These are phyloP conservation scores for Lasioglossum malachurum DNA, from an alignment of 2,888 invertebrate genomes.

Conservation along the genomic window DNA sequence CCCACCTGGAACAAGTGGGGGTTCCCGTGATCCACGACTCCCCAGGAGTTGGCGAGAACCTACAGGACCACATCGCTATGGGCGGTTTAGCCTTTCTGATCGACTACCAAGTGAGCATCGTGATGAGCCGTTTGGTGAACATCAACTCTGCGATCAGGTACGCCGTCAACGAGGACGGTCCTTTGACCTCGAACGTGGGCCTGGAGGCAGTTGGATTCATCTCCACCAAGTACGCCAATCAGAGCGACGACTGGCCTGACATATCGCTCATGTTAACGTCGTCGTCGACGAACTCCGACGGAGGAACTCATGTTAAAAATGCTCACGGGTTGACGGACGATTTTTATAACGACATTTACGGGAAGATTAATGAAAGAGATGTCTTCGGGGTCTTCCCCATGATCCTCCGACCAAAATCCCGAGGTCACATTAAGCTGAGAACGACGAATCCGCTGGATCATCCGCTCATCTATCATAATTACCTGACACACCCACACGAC, in stretches of 20 bases:
- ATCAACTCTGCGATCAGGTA: constrained; percentile 93
- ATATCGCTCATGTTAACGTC: constrained; percentile 96
- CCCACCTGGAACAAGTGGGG: constrained; percentile 90
- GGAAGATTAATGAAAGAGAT: constrained; percentile 90
- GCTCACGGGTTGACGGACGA: constrained; percentile 94
- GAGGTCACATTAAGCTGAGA: constrained; percentile 91
- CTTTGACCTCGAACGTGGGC: constrained; percentile 94
- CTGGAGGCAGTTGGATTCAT: constrained; percentile 95
- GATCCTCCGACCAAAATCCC: constrained; percentile 95
- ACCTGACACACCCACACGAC: constrained; percentile 94
- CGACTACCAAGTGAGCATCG: constrained; percentile 92
- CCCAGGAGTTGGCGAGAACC: constrained; percentile 94
- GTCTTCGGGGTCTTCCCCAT: constrained; percentile 94
- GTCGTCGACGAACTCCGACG: constrained; percentile 92
- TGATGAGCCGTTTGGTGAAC: constrained; percentile 93
- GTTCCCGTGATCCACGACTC: constrained; percentile 91
- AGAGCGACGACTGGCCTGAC: constrained; percentile 95
- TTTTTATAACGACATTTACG: constrained; percentile 92
- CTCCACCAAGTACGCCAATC: constrained; percentile 94
- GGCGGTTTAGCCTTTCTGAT: constrained; percentile 93
- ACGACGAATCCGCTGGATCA: constrained; percentile 90
- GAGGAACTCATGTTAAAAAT: constrained; percentile 91
- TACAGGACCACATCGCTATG: constrained; percentile 96
- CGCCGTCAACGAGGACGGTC: constrained; percentile 94
- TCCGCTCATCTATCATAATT: constrained; percentile 96